Evolutionary conservation across 1,140 invertebrate species (phyloP), one percentile per base, ranked within the genome.

Genomic region (Drosophila elegans): DNA sequence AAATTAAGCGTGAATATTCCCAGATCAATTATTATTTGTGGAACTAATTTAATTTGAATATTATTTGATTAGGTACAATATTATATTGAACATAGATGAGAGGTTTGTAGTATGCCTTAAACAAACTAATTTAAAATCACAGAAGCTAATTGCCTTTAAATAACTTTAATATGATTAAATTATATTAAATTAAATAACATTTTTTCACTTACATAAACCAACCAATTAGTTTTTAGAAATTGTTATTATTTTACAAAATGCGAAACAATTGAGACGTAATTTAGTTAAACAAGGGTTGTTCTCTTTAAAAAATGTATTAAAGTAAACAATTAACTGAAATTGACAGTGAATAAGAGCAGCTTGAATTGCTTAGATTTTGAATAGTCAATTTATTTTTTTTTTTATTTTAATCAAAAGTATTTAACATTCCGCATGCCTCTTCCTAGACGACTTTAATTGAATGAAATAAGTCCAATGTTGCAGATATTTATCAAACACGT

Each of bases 371-470:
- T 6, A 3, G 3, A 63, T 25, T 25, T 42, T 34, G 2, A n/a
- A 3, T 13, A 16, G 1, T 13, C 12, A 41, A 64, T 32, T 63
- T 3, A 48, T n/a, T 1, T 21, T 21, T 21, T 21, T 21, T 21
- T 21, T 21, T 21, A 21, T 21, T 21, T 21, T 21, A 21, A 21
- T 21, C 16, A 21, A 21, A 21, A 21, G 16, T 21, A 21, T 21
- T 21, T 21, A 12, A 16, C 41, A 39, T 34, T 39, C n/a, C n/a
- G n/a, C 2, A 52, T 60, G 13, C 32, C 6, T 36, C 16, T 44
- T 74, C 29, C 52, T 54, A 27, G 42, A 45, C 7, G 48, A 55
- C 21, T 63, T 63, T 68, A 88, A 88, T 88, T 82, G 38, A 86
- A 82, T 83, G 59, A 72, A 78, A 86, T 53, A 79, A 68, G 44